phyloP scores from a whole-genome alignment of 2,888 invertebrate species.

The Hydropsyche betteni region DNA sequence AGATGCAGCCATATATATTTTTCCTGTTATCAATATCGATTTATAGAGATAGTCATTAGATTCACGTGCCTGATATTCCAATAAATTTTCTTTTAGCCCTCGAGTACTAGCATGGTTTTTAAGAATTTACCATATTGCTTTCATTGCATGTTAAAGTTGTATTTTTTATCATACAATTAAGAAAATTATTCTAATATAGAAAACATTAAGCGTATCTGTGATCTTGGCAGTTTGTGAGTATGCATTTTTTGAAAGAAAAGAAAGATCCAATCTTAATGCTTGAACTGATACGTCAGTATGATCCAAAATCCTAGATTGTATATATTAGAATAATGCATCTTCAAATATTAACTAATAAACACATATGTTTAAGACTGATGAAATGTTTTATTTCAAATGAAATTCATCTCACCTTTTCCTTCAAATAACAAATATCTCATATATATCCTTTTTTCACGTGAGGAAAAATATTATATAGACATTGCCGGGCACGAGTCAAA shows the following conservation, averaged over 20 bases:
- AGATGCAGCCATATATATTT: neutral
- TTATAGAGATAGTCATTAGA: constrained; percentile 34
- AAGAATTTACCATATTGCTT: constrained; percentile 17
- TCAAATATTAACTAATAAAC: constrained; percentile 41
- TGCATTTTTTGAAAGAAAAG: constrained; percentile 2
- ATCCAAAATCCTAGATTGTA: constrained; percentile 40
- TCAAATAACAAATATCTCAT: no score
- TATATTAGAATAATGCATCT: constrained; percentile 43
- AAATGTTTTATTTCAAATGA: constrained; percentile 40
- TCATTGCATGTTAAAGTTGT: no score
- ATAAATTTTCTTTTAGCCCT: constrained; percentile 42
- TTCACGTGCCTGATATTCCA: constrained; percentile 51
- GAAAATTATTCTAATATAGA: constrained; percentile 41
- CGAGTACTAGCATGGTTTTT: constrained; percentile 32
- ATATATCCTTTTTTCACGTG: neutral
- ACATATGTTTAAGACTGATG: constrained; percentile 49
- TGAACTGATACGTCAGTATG: constrained; percentile 44
- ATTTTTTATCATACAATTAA: no score
- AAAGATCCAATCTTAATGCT: constrained; percentile 22
- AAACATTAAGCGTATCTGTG: constrained; percentile 49
- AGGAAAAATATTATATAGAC: no score
- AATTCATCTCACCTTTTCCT: neutral
- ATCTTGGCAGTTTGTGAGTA: constrained; percentile 47
- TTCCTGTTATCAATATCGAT: neutral
- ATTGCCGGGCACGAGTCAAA: no score